Evolutionary conservation across 2,113 vertebrate genomes (phyloP), one percentile per base, ranked within the genome.

Genomic region (Columba livia): DNA sequence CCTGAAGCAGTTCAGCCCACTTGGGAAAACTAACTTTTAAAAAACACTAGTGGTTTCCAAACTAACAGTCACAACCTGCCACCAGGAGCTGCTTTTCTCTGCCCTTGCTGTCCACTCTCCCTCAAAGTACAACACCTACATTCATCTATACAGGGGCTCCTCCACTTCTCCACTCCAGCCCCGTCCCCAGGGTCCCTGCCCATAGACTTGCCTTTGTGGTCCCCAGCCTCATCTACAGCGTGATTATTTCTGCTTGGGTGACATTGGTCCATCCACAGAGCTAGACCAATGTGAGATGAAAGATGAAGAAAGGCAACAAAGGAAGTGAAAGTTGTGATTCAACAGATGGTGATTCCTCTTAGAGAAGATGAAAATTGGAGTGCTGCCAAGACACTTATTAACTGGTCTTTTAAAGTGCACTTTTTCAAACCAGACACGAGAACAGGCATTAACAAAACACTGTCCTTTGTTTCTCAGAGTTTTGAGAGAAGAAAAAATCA

Each of bases 321-420:
- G 89, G 92, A 96, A 95, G 75, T 83, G 88, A 95, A 95, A 96
- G 71, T 34, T 77, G 42, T 78, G 47, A 88, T 70, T 90, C 75
- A 90, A 82, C 50, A 88, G 66, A 54, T 42, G 40, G 25, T 48
- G n/a, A 74, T 56, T 71, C 14, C 29, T 90, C 51, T 86, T 56
- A 78, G 60, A 24, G 62, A 83, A 90, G 58, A 53, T 50, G 57
- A 61, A 57, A 88, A 72, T 51, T n/a, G 38, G 40, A 28, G 8
- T 40, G 57, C 51, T 94, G 61, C 50, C 32, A 66, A 62, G 65
- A 34, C 31, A 74, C 31, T 57, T 57, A 88, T 12, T 44, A 71
- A 12, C 67, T 72, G 15, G 13, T 50, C 34, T 61, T 92, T 65
- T 61, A 54, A 89, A 56, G 23, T 61, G 32, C 12, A 77, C 31